phyloP scores from a whole-genome alignment of 2,113 vertebrate genomes.

The Oreochromis aureus region DNA sequence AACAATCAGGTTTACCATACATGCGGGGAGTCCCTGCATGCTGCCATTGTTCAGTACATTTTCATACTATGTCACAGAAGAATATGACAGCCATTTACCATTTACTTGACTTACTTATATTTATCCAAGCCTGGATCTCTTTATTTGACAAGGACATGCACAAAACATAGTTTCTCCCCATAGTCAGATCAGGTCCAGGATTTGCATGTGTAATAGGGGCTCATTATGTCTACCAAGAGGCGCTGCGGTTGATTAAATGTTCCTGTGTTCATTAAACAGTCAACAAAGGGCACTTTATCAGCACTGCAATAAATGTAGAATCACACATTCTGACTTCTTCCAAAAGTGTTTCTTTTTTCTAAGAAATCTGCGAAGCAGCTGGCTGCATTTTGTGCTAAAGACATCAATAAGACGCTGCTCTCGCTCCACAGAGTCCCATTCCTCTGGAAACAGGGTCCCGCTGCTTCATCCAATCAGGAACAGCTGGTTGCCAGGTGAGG shows the following conservation, averaged over 20 bases:
- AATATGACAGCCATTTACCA: not conserved
- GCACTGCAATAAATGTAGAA: not conserved
- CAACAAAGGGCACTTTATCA: conserved; percentile 7
- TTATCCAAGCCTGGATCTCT: not conserved
- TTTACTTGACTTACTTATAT: not conserved
- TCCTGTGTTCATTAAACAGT: not conserved
- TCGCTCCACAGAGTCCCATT: not conserved
- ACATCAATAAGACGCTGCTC: not conserved
- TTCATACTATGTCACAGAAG: not conserved
- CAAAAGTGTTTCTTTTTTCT: not conserved
- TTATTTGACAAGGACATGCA: conserved; percentile 1
- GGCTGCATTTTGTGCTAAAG: not conserved
- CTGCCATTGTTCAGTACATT: not conserved
- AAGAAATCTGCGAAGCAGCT: not conserved
- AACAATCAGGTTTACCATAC: not conserved
- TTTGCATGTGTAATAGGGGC: not conserved
- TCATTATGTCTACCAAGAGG: not conserved
- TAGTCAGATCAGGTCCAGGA: not conserved
- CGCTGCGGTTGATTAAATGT: not conserved
- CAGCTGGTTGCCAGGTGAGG: conserved; percentile 29
- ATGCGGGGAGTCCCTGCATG: not conserved
- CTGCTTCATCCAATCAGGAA: conserved; percentile 1
- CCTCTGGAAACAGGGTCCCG: not conserved
- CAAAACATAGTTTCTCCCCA: not conserved
- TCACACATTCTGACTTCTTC: not conserved